phyloP scores from a whole-genome alignment of 2,113 vertebrate species.

The Procapra przewalskii region DNA sequence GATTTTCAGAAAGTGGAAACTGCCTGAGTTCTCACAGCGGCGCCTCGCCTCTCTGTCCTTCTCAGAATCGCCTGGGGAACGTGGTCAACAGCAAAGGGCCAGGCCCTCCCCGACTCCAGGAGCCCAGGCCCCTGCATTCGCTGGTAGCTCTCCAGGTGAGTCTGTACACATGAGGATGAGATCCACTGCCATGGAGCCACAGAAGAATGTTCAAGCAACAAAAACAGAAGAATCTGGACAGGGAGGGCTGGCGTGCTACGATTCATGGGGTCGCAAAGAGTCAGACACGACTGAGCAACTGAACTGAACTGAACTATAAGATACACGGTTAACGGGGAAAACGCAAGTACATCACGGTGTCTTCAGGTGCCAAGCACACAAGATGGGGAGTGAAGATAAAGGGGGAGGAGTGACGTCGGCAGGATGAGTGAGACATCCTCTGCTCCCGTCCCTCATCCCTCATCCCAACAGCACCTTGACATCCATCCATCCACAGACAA shows the following conservation, averaged over 20 bases:
- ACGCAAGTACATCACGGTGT: neutral
- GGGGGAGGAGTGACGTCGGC: fast-evolving
- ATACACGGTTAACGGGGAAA: too few species aligned
- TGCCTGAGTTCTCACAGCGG: neutral
- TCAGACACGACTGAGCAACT: too few species aligned
- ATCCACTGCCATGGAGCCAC: neutral
- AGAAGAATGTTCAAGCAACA: neutral
- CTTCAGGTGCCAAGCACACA: neutral
- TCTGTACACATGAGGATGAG: neutral
- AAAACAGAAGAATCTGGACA: neutral
- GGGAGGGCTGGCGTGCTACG: too few species aligned
- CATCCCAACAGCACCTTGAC: neutral
- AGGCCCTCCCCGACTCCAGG: neutral
- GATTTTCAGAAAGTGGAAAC: neutral
- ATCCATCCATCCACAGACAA: neutral
- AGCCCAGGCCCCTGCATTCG: neutral
- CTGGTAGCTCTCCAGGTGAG: neutral
- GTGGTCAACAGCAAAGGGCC: neutral
- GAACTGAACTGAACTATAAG: neutral
- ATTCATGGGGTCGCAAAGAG: too few species aligned
- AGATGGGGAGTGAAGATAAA: neutral
- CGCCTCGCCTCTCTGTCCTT: neutral
- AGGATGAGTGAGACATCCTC: neutral
- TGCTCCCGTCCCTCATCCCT: neutral
- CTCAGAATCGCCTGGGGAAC: neutral